Percentiles rank a stretch among this genome's conserved stretches.
phyloP scores from a whole-genome alignment of 2,888 invertebrate genomes.

The Tinea pellionella region DNA sequence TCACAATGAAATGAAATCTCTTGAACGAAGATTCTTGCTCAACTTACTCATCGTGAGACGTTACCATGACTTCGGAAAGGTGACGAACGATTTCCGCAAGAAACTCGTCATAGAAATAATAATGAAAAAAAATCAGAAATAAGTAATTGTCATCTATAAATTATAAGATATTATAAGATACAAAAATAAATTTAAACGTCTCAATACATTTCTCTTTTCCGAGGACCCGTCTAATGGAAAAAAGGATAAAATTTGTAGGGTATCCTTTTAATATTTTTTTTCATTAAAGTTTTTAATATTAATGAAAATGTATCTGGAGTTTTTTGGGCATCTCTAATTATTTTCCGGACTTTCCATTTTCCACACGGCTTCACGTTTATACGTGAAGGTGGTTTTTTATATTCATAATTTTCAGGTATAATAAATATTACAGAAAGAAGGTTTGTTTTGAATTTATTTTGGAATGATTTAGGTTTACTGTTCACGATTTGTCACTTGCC shows the following conservation, averaged over 20 bases:
- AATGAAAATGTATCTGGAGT: constrained; percentile 49
- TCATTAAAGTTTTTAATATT: constrained; percentile 71
- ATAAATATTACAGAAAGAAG: not conserved
- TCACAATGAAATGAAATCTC: too few species aligned
- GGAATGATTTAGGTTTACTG: too few species aligned
- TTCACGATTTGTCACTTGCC: too few species aligned
- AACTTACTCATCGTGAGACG: too few species aligned
- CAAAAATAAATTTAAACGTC: constrained; percentile 16
- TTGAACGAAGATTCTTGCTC: too few species aligned
- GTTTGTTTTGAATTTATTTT: not conserved
- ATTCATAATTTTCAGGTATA: constrained; percentile 16
- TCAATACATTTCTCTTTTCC: constrained; percentile 28
- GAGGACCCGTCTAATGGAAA: constrained; percentile 57
- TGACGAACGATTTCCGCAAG: too few species aligned
- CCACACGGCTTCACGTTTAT: constrained; percentile 27
- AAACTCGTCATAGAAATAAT: too few species aligned
- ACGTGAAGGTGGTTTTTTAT: constrained; percentile 17
- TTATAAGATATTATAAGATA: too few species aligned
- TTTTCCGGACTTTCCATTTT: constrained; percentile 49
- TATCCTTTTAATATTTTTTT: constrained; percentile 65
- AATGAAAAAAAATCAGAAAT: too few species aligned
- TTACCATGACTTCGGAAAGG: too few species aligned
- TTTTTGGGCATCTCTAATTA: constrained; percentile 45
- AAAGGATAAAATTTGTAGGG: constrained; percentile 57
- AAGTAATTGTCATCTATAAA: too few species aligned